Base-by-base conservation (phyloP, 2,113 vertebrate species). In the Gymnobelideus leadbeateri region DNA sequence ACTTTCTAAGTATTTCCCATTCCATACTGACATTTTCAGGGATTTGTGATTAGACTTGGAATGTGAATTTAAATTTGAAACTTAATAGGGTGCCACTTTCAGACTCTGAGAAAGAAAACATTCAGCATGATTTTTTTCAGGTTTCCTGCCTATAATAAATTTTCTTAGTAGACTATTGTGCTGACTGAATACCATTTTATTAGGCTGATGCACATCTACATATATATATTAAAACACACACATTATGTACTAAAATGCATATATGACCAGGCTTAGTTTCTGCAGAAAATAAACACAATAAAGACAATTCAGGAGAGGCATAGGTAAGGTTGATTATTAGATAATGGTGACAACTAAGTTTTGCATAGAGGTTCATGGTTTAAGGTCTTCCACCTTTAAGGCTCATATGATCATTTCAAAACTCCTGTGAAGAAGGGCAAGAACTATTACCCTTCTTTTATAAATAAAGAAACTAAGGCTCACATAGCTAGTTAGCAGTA, bases 41-140 rank as follows among this genome's bases (percentile, higher is more conserved):
- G 8, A 92, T 37, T 51, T 94, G 12, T 89, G 19, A 51, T 94
- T n/a, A 96, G 93, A 94, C 37, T 90, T 14, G 52, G 51, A 96
- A 52, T 7, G 2, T 55, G 54, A 92, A 91, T 90, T 90, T 90
- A 46, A 90, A 90, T 90, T 28, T 49, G 89, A 47, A 49, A 90
- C 14, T 61, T 31, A 90, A 47, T 90, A 28, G 24, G 47, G 28
- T 90, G 24, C 28, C 25, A 31, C 24, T 53, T 96, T 93, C 8
- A 94, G 51, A 84, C 0, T 95, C 91, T 90, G 51, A 89, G 50
- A 92, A 92, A 26, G 68, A 51, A 25, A 97, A 95, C 96, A 93
- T 49, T 77, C 8, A 95, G 52, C 31, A 55, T 68, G 90, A 92
- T 77, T 50, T 68, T 92, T 91, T 51, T 61, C 14, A 91, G 55